These are phyloP conservation scores for Acanthurus leucopareius DNA, from an alignment of 2,797 vertebrate genomes.

Conservation along the genomic window DNA sequence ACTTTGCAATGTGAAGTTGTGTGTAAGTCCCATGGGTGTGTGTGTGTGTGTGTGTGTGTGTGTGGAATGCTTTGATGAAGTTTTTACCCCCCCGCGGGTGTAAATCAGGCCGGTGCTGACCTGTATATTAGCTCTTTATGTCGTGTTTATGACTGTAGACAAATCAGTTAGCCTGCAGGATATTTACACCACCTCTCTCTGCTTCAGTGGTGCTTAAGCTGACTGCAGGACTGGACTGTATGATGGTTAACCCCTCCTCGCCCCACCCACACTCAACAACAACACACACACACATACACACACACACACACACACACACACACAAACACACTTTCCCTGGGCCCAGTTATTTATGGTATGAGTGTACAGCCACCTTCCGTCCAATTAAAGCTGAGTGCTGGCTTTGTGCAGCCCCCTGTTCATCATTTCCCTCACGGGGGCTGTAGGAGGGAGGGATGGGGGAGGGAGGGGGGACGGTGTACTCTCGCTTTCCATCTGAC, in stretches of 20 bases:
- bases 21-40: no score
- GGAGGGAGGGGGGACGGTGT: not conserved
- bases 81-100: conserved; percentile 21
- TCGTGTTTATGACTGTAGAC: conserved; percentile 80
- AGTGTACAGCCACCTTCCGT: conserved; percentile 77
- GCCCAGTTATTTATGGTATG: conserved; percentile 78
- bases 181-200: conserved; percentile 76
- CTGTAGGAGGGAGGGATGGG: conserved; percentile 1
- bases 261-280: no score
- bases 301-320: conserved; percentile 31
- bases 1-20: not conserved
- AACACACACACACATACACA: not conserved
- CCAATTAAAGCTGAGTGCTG: conserved; percentile 84
- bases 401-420: conserved; percentile 75
- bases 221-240: conserved; percentile 28
- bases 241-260: conserved; percentile 48
- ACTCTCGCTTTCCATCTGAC: conserved; percentile 52
- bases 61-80: conserved; percentile 54
- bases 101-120: conserved; percentile 74
- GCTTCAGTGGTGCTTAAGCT: conserved; percentile 59
- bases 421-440: conserved; percentile 62
- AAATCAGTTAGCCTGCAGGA: conserved; percentile 77
- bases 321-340: conserved; percentile 26
- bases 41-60: no score
- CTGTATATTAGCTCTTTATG: conserved; percentile 80